These are phyloP conservation scores for Nymphicus hollandicus DNA, from an alignment of 2,113 vertebrate species.

Conservation along the genomic window DNA sequence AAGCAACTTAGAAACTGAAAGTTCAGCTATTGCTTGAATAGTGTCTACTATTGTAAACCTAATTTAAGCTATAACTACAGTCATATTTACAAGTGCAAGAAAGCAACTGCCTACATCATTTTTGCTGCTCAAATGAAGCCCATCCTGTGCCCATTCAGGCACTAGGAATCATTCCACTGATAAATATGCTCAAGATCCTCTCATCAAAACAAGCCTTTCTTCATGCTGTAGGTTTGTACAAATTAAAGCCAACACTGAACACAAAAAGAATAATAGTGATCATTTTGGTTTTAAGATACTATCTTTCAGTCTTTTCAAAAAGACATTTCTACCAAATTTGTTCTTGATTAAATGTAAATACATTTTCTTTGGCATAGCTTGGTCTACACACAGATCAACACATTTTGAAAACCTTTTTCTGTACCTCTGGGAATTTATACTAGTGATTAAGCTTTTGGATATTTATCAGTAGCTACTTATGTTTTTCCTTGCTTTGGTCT, in stretches of 20 bases:
- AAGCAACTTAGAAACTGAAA: neutral
- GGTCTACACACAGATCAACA: neutral
- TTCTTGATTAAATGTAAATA: conserved; percentile 38
- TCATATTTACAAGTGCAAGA: neutral
- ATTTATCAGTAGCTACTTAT: conserved; percentile 38
- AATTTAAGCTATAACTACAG: neutral
- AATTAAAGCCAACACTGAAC: neutral
- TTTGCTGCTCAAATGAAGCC: neutral
- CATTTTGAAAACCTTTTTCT: neutral
- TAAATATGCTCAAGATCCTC: neutral
- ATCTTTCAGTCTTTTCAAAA: neutral
- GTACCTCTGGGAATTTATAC: neutral
- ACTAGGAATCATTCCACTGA: neutral
- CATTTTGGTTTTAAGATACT: neutral
- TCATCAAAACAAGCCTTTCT: neutral
- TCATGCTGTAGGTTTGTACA: neutral
- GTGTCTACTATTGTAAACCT: neutral
- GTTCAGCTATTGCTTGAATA: neutral
- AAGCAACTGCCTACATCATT: neutral
- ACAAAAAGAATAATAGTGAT: neutral
- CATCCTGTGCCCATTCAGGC: neutral
- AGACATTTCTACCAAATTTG: neutral
- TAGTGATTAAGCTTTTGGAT: conserved; percentile 31
- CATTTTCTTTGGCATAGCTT: conserved; percentile 12
- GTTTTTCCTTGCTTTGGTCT: conserved; percentile 12